Percentiles rank a stretch among this genome's conserved stretches.
These are phyloP conservation scores for Perithous albicinctus DNA, from an alignment of 2,888 invertebrate genomes.

Conservation along the genomic window DNA sequence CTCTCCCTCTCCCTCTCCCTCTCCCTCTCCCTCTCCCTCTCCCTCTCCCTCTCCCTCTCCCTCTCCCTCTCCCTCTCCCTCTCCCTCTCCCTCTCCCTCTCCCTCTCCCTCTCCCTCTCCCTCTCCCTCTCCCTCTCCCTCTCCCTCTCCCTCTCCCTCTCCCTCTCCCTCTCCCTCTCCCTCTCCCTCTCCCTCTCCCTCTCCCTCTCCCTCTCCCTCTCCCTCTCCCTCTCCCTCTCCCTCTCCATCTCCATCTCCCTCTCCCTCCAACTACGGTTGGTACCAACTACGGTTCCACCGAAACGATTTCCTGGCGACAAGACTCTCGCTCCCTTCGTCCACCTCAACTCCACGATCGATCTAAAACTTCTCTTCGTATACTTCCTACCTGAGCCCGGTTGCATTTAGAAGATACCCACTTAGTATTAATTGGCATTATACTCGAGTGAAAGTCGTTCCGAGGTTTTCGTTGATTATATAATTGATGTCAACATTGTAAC, in stretches of 20 bases:
- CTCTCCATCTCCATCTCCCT: background rate
- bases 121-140: background rate
- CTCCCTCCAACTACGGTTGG: background rate
- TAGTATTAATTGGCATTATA: constrained; percentile 4
- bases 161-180: background rate
- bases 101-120: background rate
- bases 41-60: background rate
- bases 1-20: background rate
- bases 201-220: background rate
- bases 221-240: background rate
- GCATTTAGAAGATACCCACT: background rate
- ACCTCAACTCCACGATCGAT: background rate
- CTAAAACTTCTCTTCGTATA: constrained; percentile 11
- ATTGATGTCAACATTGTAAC: too few species aligned
- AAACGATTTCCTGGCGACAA: constrained; percentile 18
- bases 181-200: background rate
- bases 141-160: background rate
- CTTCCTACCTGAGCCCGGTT: background rate
- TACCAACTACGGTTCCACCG: constrained; percentile 8
- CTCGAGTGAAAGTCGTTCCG: background rate
- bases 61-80: background rate
- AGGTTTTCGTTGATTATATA: too few species aligned
- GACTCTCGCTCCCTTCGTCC: constrained; percentile 11
- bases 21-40: background rate
- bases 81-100: background rate